Base-by-base conservation (phyloP, 2,888 invertebrate species). In the Barypeithes pellucidus region DNA sequence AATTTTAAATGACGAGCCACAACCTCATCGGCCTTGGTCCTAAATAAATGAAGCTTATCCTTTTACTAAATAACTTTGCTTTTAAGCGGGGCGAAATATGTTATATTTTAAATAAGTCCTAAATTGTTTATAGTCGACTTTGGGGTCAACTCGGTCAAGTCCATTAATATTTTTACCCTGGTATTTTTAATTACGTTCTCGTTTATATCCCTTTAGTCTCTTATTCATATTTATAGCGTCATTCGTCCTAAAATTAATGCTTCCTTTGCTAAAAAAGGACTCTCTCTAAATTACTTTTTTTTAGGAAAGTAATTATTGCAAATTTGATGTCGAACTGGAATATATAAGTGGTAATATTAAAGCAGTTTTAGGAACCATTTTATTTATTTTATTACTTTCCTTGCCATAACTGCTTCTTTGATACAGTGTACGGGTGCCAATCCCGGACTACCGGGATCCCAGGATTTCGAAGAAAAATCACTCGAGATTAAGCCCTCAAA, bases 141-240 rank as follows among this genome's bases (percentile, higher is more conserved):
- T 50, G n/a, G 50, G 50, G 47, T 20, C 47, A 20, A 4, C 47
- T 11, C 47, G 47, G 47, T n/a, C 50, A 24, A 24, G 12, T 24
- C n/a, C 50, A 50, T 50, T 22, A 50, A 50, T 50, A 50, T 50
- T 50, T 50, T 24, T 7, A 24, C 50, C 50, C 22, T 20, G 50
- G 50, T 50, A 50, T 50, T 50, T 50, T 50, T 50, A 50, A 50
- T 50, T 50, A 50, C 2, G 50, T 24, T 50, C 20, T 24, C 16
- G 12, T 24, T 50, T 50, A n/a, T 11, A 3, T 50, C 9, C 50
- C 24, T 50, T 50, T 11, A 50, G 50, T 11, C n/a, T 50, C 50
- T 50, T 24, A 50, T 50, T 50, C n/a, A 50, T 50, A 50, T 50
- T 50, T 50, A 50, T 50, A n/a, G n/a, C 50, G 16, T 50, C 50